Evolutionary conservation across 1,140 invertebrate genomes (phyloP), one percentile per base, ranked within the genome.

Genomic region (Amphibalanus amphitrite): DNA sequence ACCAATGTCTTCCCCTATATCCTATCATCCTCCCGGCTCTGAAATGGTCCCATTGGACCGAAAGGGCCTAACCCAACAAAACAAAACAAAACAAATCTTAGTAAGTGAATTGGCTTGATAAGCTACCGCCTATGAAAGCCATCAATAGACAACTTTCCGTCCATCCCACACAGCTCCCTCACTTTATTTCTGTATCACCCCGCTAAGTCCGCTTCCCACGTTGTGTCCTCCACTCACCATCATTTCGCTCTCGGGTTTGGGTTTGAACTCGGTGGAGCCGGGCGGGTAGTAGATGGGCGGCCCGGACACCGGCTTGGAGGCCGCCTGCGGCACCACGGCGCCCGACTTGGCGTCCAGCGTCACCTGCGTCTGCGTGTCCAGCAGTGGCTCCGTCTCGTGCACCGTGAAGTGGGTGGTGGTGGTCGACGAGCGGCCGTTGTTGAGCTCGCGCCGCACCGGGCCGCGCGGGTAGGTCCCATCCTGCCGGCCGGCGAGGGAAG

Each of bases 231-330:
- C 4, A 17, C 8, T 28, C 33, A 29, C 25, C 68, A 71, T 59
- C 72, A 73, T 72, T 65, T 75, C 74, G 65, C 74, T 73, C 75
- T 75, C 75, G 23, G 74, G 73, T 64, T 74, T 74, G 67, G 73
- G 68, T 72, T 75, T 74, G 69, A 74, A 73, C 72, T 76, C 72
- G 26, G 74, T 64, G 26, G 69, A 72, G 40, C 76, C 76, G 15
- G 76, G 76, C 38, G 76, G 76, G 69, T 76, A 76, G 69, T 76
- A 76, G 13, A 76, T 74, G 20, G 73, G 71, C 3, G 74, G 73
- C 47, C 76, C 76, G 20, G 72, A 71, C 23, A 75, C 69, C 69
- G 73, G 73, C 70, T 74, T 76, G 28, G 75, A 74, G 47, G 47
- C 47, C 47, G 47, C 17, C 6, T 59, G 47, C 47, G 47, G 47